Base-by-base conservation (phyloP, 2,888 invertebrate genomes). In the Macrophya alboannulata region DNA sequence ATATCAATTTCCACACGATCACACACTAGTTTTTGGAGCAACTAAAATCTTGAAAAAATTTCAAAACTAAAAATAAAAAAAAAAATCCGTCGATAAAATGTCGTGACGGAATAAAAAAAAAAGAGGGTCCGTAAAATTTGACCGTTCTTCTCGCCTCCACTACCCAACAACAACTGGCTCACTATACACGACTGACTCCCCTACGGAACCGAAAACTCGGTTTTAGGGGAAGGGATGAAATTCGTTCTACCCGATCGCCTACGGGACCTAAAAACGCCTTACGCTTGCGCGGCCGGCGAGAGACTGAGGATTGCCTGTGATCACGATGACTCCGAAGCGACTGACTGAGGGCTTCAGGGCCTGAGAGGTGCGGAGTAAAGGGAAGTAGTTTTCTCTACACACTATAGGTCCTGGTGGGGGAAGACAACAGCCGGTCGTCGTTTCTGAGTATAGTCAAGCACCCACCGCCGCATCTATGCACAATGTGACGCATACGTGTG, bases 241-340 rank as follows among this genome's bases (percentile, higher is more conserved):
- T 68, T 68, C 68, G 83, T 51, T 65, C 51, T 51, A 40, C 83
- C 83, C 68, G 83, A 83, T 81, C 81, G 81, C 59, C 8, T 81
- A 62, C 48, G 83, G 71, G 71, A 71, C 48, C 68, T 21, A 51
- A 40, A 84, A 72, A 59, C 40, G 84, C 85, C 91, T 89, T 89
- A 92, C 93, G 92, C 91, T 91, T 90, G 91, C 91, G 91, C 93
- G 91, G 89, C 90, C 92, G 90, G 90, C 91, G 90, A 90, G 89
- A 89, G 90, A 93, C 93, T 93, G 91, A 92, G 76, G 86, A 88
- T 88, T 86, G 68, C 48, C 37, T 37, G 37, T 87, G 76, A 87
- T 81, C 87, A 86, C 90, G 90, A 91, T 88, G 89, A 90, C 88
- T 90, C 90, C 88, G 85, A 86, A 87, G 87, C 87, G 87, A 87